A percentile compares a stretch with the other conserved stretches of the same genome.
Conservation (phyloP, 2,888 invertebrate genomes). For the Leucophora obtusa region DNA sequence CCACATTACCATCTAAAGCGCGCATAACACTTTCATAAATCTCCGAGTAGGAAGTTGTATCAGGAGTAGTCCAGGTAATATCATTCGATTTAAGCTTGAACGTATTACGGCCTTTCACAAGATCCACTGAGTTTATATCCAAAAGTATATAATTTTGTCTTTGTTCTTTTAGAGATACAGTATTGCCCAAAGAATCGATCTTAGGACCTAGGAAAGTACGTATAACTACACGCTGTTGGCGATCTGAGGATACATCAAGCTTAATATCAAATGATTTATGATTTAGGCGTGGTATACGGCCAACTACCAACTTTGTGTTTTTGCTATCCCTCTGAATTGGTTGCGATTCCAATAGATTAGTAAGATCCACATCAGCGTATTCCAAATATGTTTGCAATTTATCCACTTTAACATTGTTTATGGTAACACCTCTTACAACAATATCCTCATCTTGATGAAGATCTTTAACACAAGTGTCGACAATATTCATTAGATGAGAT, state of each 20-base stretch:
- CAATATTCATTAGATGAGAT: slow-evolving; percentile 76
- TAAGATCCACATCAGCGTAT: slow-evolving; percentile 81
- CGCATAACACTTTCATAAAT: slow-evolving; percentile 79
- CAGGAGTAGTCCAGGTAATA: slow-evolving; percentile 80
- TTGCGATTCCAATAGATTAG: slow-evolving; percentile 64
- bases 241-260: slow-evolving; percentile 82
- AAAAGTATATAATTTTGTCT: slow-evolving; percentile 83
- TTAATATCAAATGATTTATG: slow-evolving; percentile 83
- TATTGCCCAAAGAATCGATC: slow-evolving; percentile 81
- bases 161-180: slow-evolving; percentile 63
- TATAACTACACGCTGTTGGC: slow-evolving; percentile 81
- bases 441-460: slow-evolving; percentile 81
- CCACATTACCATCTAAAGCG: slow-evolving; percentile 77
- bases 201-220: slow-evolving; percentile 85
- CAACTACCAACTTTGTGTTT: slow-evolving; percentile 30
- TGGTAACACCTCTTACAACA: slow-evolving; percentile 81
- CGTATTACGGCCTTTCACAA: slow-evolving; percentile 80
- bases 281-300: slow-evolving; percentile 81
- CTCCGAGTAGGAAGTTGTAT: slow-evolving; percentile 79
- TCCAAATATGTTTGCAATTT: slow-evolving; percentile 85
- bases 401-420: slow-evolving; percentile 83
- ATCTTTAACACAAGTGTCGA: slow-evolving; percentile 81
- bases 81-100: slow-evolving; percentile 70
- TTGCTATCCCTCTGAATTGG: slow-evolving; percentile 68
- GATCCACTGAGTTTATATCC: slow-evolving; percentile 81